Conservation (phyloP, 1,140 invertebrate genomes). For the Yoshiicerus persimilis region DNA sequence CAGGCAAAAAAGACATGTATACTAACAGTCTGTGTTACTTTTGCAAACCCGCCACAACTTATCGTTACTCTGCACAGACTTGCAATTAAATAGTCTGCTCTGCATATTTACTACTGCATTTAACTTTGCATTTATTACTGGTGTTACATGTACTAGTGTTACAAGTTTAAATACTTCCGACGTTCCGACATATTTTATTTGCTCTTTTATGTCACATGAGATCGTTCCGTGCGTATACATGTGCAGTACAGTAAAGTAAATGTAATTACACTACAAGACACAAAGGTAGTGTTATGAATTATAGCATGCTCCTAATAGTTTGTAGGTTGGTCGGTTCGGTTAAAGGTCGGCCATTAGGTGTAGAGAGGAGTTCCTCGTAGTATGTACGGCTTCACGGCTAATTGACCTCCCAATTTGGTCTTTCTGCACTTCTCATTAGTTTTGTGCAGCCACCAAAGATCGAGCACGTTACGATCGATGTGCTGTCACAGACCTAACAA, state of each 20-base stretch:
- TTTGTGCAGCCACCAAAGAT: neutral
- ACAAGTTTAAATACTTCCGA: no score
- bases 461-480: neutral
- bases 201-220: no score
- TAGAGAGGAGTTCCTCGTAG: neutral
- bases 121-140: no score
- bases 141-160: no score
- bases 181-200: no score
- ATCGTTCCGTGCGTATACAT: no score
- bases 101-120: no score
- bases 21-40: neutral
- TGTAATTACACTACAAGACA: no score
- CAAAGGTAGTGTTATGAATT: no score
- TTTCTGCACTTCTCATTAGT: neutral
- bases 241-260: no score
- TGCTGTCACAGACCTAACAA: neutral
- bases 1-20: neutral
- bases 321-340: neutral
- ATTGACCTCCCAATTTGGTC: constrained; percentile 36
- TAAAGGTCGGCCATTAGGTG: neutral
- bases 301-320: neutral
- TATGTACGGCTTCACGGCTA: constrained; percentile 39
- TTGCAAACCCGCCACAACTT: neutral
- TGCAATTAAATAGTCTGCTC: no score
- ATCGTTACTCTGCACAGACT: no score